phyloP scores from a whole-genome alignment of 2,888 invertebrate species.

The Diaphora mendica region DNA sequence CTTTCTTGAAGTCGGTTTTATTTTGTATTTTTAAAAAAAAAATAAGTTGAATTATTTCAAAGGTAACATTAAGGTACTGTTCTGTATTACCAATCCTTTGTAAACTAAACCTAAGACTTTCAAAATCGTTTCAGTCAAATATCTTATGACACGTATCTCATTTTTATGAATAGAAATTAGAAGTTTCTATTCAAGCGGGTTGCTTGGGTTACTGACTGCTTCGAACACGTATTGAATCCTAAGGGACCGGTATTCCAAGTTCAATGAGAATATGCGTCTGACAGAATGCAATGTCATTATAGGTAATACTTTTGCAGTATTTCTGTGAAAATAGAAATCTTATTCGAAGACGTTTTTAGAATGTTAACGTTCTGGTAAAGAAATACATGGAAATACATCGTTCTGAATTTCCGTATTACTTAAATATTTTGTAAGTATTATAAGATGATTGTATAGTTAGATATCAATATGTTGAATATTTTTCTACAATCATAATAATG shows the following conservation, averaged over 20 bases:
- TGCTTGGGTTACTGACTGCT: slow-evolving; percentile 26
- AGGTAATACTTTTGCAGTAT: neutral
- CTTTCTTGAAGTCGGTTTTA: too few relatives aligned
- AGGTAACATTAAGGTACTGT: too few relatives aligned
- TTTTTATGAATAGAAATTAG: slow-evolving; percentile 29
- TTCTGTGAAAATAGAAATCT: neutral
- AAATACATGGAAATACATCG: neutral
- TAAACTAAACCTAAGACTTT: neutral
- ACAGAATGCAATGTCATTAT: slow-evolving; percentile 13
- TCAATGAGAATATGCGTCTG: slow-evolving; percentile 8
- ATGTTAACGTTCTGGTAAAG: neutral
- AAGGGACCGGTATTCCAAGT: slow-evolving; percentile 17
- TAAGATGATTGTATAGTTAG: too few relatives aligned
- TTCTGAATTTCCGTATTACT: neutral
- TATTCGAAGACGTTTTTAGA: neutral
- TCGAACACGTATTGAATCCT: slow-evolving; percentile 27
- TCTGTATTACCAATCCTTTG: too few relatives aligned
- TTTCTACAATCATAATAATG: too few relatives aligned
- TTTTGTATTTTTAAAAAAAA: too few relatives aligned
- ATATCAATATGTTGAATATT: too few relatives aligned
- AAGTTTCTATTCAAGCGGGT: slow-evolving; percentile 29
- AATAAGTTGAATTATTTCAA: too few relatives aligned
- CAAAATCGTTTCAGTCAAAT: neutral
- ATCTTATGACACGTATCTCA: slow-evolving; percentile 10
- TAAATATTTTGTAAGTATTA: too few relatives aligned